Percentiles rank a stretch among this genome's conserved stretches.
Conservation (phyloP, 2,113 vertebrate species). For the Pungitius pungitius region DNA sequence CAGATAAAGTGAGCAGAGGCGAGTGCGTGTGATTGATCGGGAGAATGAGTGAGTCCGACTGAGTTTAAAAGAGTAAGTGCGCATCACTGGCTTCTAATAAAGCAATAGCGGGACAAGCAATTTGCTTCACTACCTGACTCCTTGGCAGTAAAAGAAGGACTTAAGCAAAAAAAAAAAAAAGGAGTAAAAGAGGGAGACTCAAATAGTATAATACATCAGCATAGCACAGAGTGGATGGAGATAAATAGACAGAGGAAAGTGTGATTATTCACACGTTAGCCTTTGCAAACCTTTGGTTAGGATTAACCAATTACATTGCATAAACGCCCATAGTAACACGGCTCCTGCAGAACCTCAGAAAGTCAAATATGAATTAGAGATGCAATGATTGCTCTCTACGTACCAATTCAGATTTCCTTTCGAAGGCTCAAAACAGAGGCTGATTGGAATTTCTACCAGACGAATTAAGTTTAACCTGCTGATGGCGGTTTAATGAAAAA, state of each 20-base stretch:
- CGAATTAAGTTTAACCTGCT: neutral
- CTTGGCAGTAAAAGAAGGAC: conserved; percentile 72
- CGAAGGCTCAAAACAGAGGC: neutral
- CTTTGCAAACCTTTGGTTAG: conserved; percentile 58
- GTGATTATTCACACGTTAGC: conserved; percentile 66
- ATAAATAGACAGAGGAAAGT: conserved; percentile 57
- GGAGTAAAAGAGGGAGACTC: conserved; percentile 67
- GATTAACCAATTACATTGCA: conserved; percentile 51
- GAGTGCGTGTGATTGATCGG: conserved; percentile 53
- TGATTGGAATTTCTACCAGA: neutral
- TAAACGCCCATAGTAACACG: conserved; percentile 28
- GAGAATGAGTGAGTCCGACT: conserved; percentile 52
- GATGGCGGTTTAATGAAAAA: neutral
- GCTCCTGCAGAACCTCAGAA: conserved; percentile 6
- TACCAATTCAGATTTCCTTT: neutral
- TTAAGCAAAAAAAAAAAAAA: conserved; percentile 65
- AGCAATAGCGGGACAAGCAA: conserved; percentile 74
- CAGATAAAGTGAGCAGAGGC: conserved; percentile 15
- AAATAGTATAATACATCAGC: conserved; percentile 75
- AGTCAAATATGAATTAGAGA: conserved; percentile 10
- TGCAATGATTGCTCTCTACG: neutral
- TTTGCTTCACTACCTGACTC: conserved; percentile 69
- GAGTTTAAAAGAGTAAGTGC: conserved; percentile 56
- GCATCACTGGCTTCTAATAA: conserved; percentile 67
- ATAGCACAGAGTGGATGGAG: conserved; percentile 40